These are phyloP conservation scores for Lepidurus packardi DNA, from an alignment of 1,140 invertebrate species.

Conservation along the genomic window DNA sequence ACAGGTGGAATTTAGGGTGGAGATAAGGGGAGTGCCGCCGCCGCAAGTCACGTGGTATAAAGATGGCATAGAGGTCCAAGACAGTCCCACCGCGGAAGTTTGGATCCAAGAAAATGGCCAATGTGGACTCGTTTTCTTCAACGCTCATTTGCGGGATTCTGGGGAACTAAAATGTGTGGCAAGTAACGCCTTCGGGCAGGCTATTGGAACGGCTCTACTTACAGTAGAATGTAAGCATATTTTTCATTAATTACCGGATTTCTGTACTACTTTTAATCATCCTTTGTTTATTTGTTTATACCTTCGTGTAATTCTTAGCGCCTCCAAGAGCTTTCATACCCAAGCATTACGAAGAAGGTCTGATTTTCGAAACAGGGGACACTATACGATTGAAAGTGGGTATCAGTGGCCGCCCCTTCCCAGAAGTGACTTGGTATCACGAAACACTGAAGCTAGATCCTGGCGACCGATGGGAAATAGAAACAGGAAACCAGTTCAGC, in stretches of 20 bases:
- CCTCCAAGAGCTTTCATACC: constrained; percentile 70
- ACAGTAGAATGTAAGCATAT: constrained; percentile 58
- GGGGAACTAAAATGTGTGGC: constrained; percentile 77
- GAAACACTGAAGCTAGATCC: constrained; percentile 60
- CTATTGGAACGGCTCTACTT: constrained; percentile 63
- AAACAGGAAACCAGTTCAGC: constrained; percentile 61
- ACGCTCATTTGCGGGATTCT: constrained; percentile 42
- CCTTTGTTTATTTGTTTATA: constrained; percentile 28
- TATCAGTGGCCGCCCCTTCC: constrained; percentile 77
- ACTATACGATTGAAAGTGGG: constrained; percentile 80
- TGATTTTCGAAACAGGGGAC: constrained; percentile 82
- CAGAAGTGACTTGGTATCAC: constrained; percentile 76
- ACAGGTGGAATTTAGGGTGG: constrained; percentile 67
- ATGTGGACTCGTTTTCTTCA: constrained; percentile 34
- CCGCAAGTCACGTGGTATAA: constrained; percentile 92
- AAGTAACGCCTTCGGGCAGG: constrained; percentile 72
- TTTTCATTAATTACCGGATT: constrained; percentile 10
- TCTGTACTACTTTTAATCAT: not conserved
- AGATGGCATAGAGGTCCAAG: constrained; percentile 52
- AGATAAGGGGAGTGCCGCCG: constrained; percentile 70
- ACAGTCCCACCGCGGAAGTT: constrained; percentile 29
- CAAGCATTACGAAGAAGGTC: constrained; percentile 75
- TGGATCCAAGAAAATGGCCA: constrained; percentile 30
- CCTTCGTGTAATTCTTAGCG: constrained; percentile 47
- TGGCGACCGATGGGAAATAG: constrained; percentile 56